Evolutionary conservation across 2,797 vertebrate genomes (phyloP), one percentile per base, ranked within the genome.

Genomic region (Diplodus sargus): DNA sequence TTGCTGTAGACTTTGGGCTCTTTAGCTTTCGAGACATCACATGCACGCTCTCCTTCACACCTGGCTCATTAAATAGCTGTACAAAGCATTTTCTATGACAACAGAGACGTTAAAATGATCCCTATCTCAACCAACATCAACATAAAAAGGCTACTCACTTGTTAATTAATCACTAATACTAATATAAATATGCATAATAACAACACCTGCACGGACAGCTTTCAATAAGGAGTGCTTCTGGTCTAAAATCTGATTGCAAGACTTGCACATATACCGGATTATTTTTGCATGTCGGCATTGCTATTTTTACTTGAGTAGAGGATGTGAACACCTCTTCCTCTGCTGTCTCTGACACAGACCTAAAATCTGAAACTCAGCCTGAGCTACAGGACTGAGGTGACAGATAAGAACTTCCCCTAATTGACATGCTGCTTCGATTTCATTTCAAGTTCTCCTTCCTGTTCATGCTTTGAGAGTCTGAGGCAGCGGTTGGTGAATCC

Each of bases 361-460:
- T 22, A 17, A 28, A 47, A 47, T n/a, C 30, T 52, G 56, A 42
- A 61, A 18, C 12, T 42, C 60, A 62, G 23, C 13, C 13, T 65
- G 43, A 66, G 23, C 53, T 1, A 0, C 43, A 61, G 51, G 25
- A 73, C 23, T 9, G 60, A 83, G 25, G 52, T 73, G 63, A 68
- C 69, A 61, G 47, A 81, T 30, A 73, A 67, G 63, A 78, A 83
- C 73, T 78, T 82, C 73, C 75, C 43, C 69, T 66, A 62, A 71
- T 43, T 68, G 28, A 75, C 45, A 28, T 57, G 45, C 42, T 4
- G 42, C 72, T 78, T 64, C 23, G 5, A 77, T 85, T 86, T 80
- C 43, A 79, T 73, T 74, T 85, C 49, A 23, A 43, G 30, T 72
- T 79, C 71, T 84, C 67, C 66, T 87, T 85, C 76, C 66, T 86